Base-by-base conservation (phyloP, 1,140 invertebrate species). In the Battus philenor region DNA sequence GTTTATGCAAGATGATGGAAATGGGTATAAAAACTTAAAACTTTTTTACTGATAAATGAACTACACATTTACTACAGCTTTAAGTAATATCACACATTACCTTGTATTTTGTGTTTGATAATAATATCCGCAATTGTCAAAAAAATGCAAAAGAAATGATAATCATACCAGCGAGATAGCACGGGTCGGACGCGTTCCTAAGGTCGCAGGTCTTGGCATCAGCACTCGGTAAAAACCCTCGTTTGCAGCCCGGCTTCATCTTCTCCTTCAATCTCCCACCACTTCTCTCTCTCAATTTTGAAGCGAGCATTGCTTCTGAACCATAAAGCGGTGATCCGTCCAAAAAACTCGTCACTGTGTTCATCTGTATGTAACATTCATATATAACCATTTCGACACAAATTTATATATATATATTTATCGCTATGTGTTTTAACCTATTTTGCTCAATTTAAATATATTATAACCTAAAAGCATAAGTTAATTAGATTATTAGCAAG, bases 251-350 rank as follows among this genome's bases (percentile, higher is more conserved):
- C 29, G 44, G 54, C 22, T 51, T 66, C 7, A 54, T 66, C n/a
- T 67, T 68, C 46, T 80, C 62, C 7, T 80, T 77, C 11, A 90
- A 54, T 44, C 78, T 75, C 0, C 90, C 90, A 1, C 84, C 81
- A 20, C 31, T 54, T 49, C 86, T 87, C 6, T 62, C 64, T 6
- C 91, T 72, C 2, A 92, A 65, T 6, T 68, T 64, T 2, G 63
- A 47, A 0, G 85, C 70, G 18, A 86, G 74, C 41, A 84, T 72
- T 4, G 64, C 54, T 3, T 87, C 85, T 1, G 86, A 87, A 1
- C 89, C 89, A 61, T 93, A 93, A 22, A 94, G 86, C 18, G 87
- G 84, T 0, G 91, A 93, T 0, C 86, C 91, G 66, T 94, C 92
- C 12, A 94, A 63, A 55, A 86, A 93, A 48, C 91, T 90, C 1